Base-by-base conservation (phyloP, 2,113 vertebrate genomes). In the Heliornis fulica region DNA sequence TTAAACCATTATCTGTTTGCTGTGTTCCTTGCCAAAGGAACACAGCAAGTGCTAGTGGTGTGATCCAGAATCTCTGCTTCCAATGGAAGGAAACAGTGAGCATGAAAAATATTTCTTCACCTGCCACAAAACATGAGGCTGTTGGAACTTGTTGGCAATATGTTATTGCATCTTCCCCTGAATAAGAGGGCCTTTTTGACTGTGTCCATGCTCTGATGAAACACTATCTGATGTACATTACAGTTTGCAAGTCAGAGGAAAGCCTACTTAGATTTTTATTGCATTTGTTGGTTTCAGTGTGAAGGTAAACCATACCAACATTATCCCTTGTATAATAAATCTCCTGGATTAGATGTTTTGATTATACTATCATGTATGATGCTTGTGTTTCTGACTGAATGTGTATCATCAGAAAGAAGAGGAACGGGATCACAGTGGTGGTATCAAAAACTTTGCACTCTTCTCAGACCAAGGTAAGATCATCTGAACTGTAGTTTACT, bases 341-440 rank as follows among this genome's bases (percentile, higher is more conserved):
- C 21, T 21, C 25, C 60, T 26, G 16, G 68, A 81, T 85, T 64
- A 68, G 38, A 8, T 64, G 29, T 74, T 80, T 87, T 69, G 57
- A 74, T 19, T 65, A 18, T n/a, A 13, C 5, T 48, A 9, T 34
- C 13, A 50, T 12, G 31, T 13, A 74, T 10, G 9, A 17, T 71
- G 32, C 22, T 64, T 53, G 46, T 36, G 18, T 59, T 83, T 94
- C 51, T 81, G 12, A 80, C 19, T 83, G 31, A 95, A 81, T 81
- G 2, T 96, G 43, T 70, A 5, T 95, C 86, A 68, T 29, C 64
- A 97, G 94, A 90, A 95, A 93, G 74, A 96, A 94, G 68, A 89
- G 66, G 61, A 93, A 41, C 32, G 83, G 21, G 32, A 93, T 57
- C 36, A 65, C 45, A 54, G 72, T 46, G 28, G 6, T 7, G 18